Evolutionary conservation across 2,797 vertebrate genomes (phyloP).

Genomic region (Pelochelys cantorii): DNA sequence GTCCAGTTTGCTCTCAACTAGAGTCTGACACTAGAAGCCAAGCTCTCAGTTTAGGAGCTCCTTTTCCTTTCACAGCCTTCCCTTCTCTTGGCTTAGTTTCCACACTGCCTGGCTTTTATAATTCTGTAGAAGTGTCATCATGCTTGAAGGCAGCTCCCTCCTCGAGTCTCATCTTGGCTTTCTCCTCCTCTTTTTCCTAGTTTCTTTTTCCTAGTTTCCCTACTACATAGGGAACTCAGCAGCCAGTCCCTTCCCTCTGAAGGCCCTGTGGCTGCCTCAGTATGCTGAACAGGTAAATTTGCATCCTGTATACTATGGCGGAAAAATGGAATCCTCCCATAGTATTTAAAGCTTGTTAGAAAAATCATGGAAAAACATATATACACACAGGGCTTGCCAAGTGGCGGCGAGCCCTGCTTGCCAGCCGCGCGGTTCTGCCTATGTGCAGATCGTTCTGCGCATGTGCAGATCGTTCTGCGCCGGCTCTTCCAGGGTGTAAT

Average conservation of each 20-base stretch:
- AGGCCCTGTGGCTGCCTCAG: slow-evolving; percentile 10
- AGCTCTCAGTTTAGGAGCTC: slow-evolving; percentile 65
- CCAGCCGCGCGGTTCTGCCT: too few relatives aligned
- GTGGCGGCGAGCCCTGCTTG: too few relatives aligned
- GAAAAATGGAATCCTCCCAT: slow-evolving; percentile 9
- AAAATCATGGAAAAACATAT: neutral
- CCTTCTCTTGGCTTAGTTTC: slow-evolving; percentile 57
- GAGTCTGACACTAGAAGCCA: slow-evolving; percentile 74
- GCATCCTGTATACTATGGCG: neutral
- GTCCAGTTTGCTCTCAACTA: slow-evolving; percentile 72
- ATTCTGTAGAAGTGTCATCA: slow-evolving; percentile 67
- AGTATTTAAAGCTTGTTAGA: neutral
- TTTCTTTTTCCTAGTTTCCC: too few relatives aligned
- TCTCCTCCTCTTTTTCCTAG: slow-evolving; percentile 1
- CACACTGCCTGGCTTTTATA: slow-evolving; percentile 68
- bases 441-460: too few relatives aligned
- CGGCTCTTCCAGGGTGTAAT: too few relatives aligned
- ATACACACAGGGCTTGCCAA: too few relatives aligned
- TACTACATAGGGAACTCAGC: neutral
- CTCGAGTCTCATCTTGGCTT: slow-evolving; percentile 12
- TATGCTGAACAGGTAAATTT: slow-evolving; percentile 9
- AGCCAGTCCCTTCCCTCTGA: neutral
- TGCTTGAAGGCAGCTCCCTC: slow-evolving; percentile 54
- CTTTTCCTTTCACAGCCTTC: slow-evolving; percentile 63
- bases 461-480: too few relatives aligned